phyloP scores from a whole-genome alignment of 2,113 vertebrate species.

The Sarotherodon lohbergeri region DNA sequence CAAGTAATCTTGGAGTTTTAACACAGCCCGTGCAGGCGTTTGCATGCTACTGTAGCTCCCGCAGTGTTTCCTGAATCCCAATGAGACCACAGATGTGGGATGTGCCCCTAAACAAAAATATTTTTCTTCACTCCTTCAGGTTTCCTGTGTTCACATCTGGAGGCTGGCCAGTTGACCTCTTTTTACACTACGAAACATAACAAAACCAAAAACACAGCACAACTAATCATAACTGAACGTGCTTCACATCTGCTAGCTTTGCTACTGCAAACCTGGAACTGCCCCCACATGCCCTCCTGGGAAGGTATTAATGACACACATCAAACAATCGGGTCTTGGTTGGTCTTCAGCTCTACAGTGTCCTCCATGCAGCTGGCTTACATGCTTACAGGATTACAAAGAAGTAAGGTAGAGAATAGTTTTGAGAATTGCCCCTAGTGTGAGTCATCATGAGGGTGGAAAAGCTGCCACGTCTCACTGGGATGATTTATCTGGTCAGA shows the following conservation, averaged over 20 bases:
- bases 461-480: background rate
- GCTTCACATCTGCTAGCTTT: background rate
- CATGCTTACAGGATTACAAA: background rate
- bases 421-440: background rate
- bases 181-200: background rate
- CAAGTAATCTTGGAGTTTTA: background rate
- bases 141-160: background rate
- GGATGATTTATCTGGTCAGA: background rate
- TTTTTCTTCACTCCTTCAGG: background rate
- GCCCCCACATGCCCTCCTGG: background rate
- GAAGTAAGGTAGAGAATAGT: background rate
- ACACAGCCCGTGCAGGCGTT: background rate
- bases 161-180: background rate
- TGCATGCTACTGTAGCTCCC: background rate
- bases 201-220: background rate
- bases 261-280: background rate
- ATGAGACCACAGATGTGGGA: background rate
- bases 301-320: background rate
- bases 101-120: background rate
- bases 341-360: background rate
- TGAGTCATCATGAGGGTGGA: background rate
- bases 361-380: background rate
- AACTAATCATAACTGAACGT: background rate
- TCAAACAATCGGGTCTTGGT: no score
- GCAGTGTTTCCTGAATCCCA: background rate